Evolutionary conservation across 2,113 vertebrate genomes (phyloP), one percentile per base, ranked within the genome.

Genomic region (Oophaga pumilio): DNA sequence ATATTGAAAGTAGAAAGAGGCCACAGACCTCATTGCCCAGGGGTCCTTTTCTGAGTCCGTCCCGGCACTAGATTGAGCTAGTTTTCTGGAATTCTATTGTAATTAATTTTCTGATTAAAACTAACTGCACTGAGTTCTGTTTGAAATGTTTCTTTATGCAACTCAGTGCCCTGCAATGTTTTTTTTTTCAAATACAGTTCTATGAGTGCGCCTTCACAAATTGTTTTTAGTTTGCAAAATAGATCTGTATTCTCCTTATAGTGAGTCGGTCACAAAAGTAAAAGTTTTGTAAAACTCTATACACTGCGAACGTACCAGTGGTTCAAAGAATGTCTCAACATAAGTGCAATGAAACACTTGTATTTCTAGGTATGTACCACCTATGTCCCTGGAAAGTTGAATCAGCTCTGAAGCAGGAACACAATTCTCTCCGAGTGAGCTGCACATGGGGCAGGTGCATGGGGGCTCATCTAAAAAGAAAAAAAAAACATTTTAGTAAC

Each of bases 381-480:
- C 96, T 0, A 99, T 94, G 57, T 98, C 97, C 90, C 96, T 96
- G n/a, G 98, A 97, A 69, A 99, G 95, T 84, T 98, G 97, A 74
- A 96, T 95, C 3, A 97, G 97, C 90, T 99, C 98, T 0, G 95
- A 95, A 49, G 97, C 95, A 56, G 96, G 96, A 66, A 99, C 97
- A 28, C 95, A 97, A 91, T 94, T 97, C 87, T 96, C 96, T 93
- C 97, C 95, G 93, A 99, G 97, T 0, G 95, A 98, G 1, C 96
- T 96, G 88, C 98, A 99, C 62, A 99, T 89, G 0, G 98, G 98
- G 73, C 97, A 99, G 0, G 97, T 98, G 87, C 97, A 99, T 22
- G 97, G 96, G 10, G 97, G 94, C 87, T 97, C 96, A 91, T 97
- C 96, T 96, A 90, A 91, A 88, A 88, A 85, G 89, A 18, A 0